These are phyloP conservation scores for Stenopsyche tienmushanensis DNA, from an alignment of 1,140 invertebrate species.

Conservation along the genomic window DNA sequence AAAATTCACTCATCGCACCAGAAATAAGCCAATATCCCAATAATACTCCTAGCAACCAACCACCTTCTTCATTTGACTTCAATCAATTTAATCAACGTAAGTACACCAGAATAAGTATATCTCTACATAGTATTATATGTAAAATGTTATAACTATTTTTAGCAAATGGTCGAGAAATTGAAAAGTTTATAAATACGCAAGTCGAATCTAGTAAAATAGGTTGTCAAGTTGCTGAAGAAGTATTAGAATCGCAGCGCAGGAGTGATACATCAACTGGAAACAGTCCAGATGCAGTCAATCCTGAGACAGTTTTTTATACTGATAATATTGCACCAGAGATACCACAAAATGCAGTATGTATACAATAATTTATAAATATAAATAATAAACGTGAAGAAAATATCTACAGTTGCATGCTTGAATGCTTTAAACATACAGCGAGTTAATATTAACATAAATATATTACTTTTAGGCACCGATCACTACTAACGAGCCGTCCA, in stretches of 20 bases:
- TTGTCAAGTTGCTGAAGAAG: conserved; percentile 73
- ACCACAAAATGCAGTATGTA: no score
- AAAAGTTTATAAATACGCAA: conserved; percentile 69
- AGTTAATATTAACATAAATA: no score
- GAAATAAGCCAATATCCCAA: conserved; percentile 53
- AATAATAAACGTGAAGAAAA: not conserved
- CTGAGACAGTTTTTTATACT: no score
- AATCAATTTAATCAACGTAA: conserved; percentile 63
- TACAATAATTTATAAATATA: not conserved
- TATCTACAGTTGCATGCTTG: not conserved
- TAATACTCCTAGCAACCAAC: conserved; percentile 26
- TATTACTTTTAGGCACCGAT: no score
- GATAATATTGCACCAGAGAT: conserved; percentile 2
- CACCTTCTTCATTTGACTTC: conserved; percentile 55
- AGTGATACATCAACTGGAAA: conserved; percentile 47
- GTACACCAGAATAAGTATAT: no score
- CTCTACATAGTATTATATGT: not conserved
- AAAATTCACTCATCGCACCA: conserved; percentile 68
- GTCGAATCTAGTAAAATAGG: conserved; percentile 81
- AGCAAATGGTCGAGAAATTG: conserved; percentile 61
- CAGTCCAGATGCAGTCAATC: conserved; percentile 49
- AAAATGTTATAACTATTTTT: conserved; percentile 9
- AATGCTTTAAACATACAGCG: no score
- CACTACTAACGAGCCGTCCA: not conserved
- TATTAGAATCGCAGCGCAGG: conserved; percentile 46